Conservation (phyloP, 2,113 vertebrate genomes). For the Limanda limanda region DNA sequence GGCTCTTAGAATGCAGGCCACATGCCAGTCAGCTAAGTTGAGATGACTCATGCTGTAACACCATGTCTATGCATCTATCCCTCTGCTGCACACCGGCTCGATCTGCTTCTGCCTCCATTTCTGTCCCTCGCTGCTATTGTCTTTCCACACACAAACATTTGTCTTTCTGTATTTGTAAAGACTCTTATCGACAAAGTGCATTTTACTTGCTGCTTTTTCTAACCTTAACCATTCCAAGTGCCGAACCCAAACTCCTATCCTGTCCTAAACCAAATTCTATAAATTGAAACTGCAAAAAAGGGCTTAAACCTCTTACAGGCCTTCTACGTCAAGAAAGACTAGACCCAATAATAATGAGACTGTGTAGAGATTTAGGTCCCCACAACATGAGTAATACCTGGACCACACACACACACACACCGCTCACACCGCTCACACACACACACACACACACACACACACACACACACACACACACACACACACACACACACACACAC, state of each 20-base stretch:
- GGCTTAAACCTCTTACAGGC: not conserved
- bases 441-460: slow-evolving; percentile 1
- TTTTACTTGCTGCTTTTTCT: too few relatives aligned
- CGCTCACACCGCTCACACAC: too few relatives aligned
- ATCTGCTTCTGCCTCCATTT: slow-evolving; percentile 50
- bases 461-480: slow-evolving; percentile 2
- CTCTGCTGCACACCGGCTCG: slow-evolving; percentile 43
- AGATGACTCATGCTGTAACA: slow-evolving; percentile 76
- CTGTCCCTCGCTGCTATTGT: slow-evolving; percentile 45
- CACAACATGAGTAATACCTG: not conserved
- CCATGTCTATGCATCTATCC: slow-evolving; percentile 59
- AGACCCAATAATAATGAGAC: not conserved
- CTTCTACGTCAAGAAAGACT: not conserved
- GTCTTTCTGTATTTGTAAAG: not conserved
- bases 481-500: slow-evolving; percentile 8
- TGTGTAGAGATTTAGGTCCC: not conserved
- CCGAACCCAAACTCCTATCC: not conserved
- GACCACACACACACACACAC: slow-evolving; percentile 3
- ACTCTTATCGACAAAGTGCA: not conserved
- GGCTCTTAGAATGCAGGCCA: slow-evolving; percentile 53
- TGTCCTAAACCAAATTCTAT: not conserved
- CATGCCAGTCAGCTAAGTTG: slow-evolving; percentile 61
- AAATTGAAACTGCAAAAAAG: not conserved
- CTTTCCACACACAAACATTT: slow-evolving; percentile 8
- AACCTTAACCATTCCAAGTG: not conserved